phyloP scores from a whole-genome alignment of 2,113 vertebrate genomes.

The Melanocharis versteri region DNA sequence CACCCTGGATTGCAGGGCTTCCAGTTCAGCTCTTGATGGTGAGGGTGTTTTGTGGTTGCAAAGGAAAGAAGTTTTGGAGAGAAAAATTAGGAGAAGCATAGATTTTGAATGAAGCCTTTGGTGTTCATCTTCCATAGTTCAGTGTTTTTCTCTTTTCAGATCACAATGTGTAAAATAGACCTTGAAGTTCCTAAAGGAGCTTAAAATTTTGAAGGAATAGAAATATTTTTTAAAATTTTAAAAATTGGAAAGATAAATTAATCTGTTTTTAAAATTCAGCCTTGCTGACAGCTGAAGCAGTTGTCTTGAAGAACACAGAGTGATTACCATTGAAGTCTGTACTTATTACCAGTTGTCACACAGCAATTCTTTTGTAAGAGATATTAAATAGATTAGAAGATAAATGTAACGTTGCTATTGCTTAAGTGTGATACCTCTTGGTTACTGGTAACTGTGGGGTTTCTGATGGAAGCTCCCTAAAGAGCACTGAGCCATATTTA shows the following conservation, averaged over 20 bases:
- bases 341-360: neutral
- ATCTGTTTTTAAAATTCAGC: neutral
- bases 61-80: neutral
- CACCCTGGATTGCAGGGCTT: neutral
- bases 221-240: neutral
- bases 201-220: constrained; percentile 29
- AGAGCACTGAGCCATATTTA: neutral
- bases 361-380: neutral
- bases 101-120: neutral
- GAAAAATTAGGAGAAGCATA: neutral
- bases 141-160: constrained; percentile 45
- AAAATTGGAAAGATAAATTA: neutral
- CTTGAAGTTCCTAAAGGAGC: constrained; percentile 25
- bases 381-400: neutral
- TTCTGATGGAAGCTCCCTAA: neutral
- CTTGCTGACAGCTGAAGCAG: constrained; percentile 17
- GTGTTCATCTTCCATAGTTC: neutral
- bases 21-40: neutral
- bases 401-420: neutral
- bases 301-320: neutral
- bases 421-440: neutral
- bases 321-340: neutral
- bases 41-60: neutral
- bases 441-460: neutral
- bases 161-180: constrained; percentile 23